These are phyloP conservation scores for Micromesistius poutassou DNA, from an alignment of 2,797 vertebrate genomes.

Conservation along the genomic window DNA sequence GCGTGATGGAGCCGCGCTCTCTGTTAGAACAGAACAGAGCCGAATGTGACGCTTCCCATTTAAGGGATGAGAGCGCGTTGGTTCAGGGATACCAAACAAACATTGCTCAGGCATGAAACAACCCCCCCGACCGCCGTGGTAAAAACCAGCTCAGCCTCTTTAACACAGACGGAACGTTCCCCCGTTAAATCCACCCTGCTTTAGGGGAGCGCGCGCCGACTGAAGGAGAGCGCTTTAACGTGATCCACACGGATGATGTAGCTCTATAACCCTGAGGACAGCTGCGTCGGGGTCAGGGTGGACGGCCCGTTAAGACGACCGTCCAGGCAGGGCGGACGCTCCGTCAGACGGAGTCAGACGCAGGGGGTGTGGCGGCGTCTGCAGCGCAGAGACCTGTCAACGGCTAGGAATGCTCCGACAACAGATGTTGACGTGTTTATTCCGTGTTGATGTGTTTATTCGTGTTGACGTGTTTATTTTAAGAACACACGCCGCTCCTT, in stretches of 20 bases:
- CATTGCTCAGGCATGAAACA: too few relatives aligned
- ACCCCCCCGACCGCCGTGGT: not conserved
- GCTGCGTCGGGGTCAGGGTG: not conserved
- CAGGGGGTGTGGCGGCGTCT: conserved; percentile 10
- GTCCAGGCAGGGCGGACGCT: too few relatives aligned
- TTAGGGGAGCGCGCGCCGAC: not conserved
- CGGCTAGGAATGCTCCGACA: conserved; percentile 41
- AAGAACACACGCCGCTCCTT: not conserved
- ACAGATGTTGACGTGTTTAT: not conserved
- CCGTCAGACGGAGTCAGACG: too few relatives aligned
- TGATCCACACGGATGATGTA: not conserved
- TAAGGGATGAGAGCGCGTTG: too few relatives aligned
- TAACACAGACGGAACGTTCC: not conserved
- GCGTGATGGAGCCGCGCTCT: too few relatives aligned
- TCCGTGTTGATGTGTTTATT: not conserved
- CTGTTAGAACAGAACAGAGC: too few relatives aligned
- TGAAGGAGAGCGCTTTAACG: not conserved
- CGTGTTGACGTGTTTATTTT: not conserved
- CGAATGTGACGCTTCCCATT: too few relatives aligned
- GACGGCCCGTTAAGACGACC: too few relatives aligned
- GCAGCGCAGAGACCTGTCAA: conserved; percentile 49
- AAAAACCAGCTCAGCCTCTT: not conserved
- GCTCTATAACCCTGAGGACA: too few relatives aligned
- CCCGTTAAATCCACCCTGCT: not conserved
- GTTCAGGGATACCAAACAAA: too few relatives aligned